Evolutionary conservation across 2,888 invertebrate species (phyloP).

Genomic region (Eupithecia exiguata): DNA sequence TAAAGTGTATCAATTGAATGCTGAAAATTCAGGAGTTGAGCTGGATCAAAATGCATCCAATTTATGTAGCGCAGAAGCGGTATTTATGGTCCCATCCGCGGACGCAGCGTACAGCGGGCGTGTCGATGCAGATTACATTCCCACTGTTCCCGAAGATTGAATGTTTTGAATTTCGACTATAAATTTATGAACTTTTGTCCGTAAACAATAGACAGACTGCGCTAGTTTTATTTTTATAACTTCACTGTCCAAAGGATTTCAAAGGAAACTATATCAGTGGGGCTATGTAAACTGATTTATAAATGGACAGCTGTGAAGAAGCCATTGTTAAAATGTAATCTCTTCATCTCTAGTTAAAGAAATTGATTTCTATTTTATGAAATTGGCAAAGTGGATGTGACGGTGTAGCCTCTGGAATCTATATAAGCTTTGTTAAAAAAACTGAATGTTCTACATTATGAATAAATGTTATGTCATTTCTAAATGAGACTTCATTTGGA

Average conservation of each 20-base stretch:
- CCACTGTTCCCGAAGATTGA: constrained; percentile 40
- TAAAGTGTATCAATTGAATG: constrained; percentile 15
- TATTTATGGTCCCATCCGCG: constrained; percentile 40
- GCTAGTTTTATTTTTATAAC: constrained; percentile 23
- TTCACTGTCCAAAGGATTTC: constrained; percentile 15
- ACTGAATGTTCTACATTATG: too few species aligned
- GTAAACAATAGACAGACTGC: constrained; percentile 27
- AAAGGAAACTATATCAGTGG: constrained; percentile 2
- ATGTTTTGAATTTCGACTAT: constrained; percentile 36
- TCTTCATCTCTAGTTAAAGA: not conserved
- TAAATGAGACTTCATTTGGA: not conserved
- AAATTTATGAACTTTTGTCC: constrained; percentile 36
- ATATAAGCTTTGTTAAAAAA: not conserved
- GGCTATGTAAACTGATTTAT: not conserved
- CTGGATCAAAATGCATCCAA: constrained; percentile 39
- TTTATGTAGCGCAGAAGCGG: constrained; percentile 39
- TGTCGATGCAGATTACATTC: constrained; percentile 44
- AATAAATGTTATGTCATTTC: not conserved
- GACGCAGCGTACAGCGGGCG: constrained; percentile 39
- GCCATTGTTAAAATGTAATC: not conserved
- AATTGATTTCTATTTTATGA: not conserved
- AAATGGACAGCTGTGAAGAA: not conserved
- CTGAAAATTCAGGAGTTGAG: constrained; percentile 26
- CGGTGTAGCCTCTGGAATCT: not conserved
- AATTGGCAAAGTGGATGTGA: not conserved